Evolutionary conservation across 2,113 vertebrate species (phyloP), one percentile per base, ranked within the genome.

Genomic region (Solea senegalensis): DNA sequence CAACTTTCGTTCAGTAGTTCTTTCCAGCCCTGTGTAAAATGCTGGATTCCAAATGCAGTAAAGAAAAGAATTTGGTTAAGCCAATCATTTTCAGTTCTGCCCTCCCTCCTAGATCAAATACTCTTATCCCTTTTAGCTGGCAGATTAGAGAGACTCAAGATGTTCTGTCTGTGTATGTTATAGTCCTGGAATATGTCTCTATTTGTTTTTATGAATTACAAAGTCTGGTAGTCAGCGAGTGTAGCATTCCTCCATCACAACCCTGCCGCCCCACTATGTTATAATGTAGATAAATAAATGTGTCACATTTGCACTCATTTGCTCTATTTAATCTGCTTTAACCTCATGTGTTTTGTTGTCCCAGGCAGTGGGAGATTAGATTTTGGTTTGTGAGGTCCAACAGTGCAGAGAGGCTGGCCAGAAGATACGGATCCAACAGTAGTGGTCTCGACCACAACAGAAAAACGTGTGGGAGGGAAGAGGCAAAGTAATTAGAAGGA

Each of bases 71-170:
- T 46, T 74, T 16, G 12, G n/a, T 45, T 73, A 85, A 82, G 66
- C 69, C 27, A 57, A 45, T 76, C 72, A 65, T 84, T 90, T 84
- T 70, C 60, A 76, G 78, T 70, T 81, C 57, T 73, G 68, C 73
- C 81, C 74, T 81, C 77, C 65, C 71, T 46, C 59, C 76, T 78
- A 78, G 82, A 83, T 88, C 74, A 88, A 79, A 80, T 82, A 80
- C 78, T 83, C 85, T 75, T 82, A 89, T 88, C 88, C 80, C 67
- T 74, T 81, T 85, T 82, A 88, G 84, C 86, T 68, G 64, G 41
- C 74, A 90, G 84, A 82, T 91, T 89, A 91, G 64, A 85, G 81
- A 76, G 72, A 82, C 79, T 91, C 83, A 86, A 85, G 82, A 89
- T 82, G 79, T 90, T 75, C 82, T 80, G 65, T 84, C 57, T 85